phyloP scores from a whole-genome alignment of 2,888 invertebrate genomes.

The Chloroclysta siterata region DNA sequence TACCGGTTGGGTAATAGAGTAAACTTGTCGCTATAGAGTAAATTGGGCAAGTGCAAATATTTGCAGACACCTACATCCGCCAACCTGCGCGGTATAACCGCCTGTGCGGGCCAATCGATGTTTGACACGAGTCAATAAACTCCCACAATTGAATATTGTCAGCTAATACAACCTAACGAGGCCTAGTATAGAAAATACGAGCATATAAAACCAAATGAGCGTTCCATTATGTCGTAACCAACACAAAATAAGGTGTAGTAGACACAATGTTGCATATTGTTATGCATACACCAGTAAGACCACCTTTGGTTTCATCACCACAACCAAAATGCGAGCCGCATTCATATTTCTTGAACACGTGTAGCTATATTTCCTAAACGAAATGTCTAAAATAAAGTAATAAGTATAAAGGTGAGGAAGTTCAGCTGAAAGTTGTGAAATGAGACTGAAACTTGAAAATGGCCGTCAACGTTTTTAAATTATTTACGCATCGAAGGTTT shows the following conservation, averaged over 20 bases:
- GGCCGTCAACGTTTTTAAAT: neutral
- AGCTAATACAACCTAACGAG: slow-evolving; percentile 22
- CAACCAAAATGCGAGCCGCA: slow-evolving; percentile 10
- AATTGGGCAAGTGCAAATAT: slow-evolving; percentile 79
- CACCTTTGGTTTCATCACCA: slow-evolving; percentile 15
- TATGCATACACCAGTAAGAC: slow-evolving; percentile 5
- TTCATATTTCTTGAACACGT: neutral
- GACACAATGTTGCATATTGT: slow-evolving; percentile 19
- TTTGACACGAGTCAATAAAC: slow-evolving; percentile 68
- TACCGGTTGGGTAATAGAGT: slow-evolving; percentile 70
- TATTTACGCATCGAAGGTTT: neutral
- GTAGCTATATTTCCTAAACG: neutral
- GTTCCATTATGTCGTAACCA: slow-evolving; percentile 20
- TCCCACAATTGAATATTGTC: slow-evolving; percentile 56
- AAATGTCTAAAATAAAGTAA: neutral
- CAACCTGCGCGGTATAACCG: slow-evolving; percentile 68
- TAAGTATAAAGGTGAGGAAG: too few species aligned
- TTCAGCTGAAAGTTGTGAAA: too few species aligned
- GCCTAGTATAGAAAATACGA: slow-evolving; percentile 26
- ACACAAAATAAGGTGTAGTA: slow-evolving; percentile 19
- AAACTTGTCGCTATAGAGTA: slow-evolving; percentile 61
- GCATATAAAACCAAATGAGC: slow-evolving; percentile 27
- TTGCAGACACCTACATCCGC: slow-evolving; percentile 81
- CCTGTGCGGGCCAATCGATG: slow-evolving; percentile 45
- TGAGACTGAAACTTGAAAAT: neutral